phyloP scores from a whole-genome alignment of 2,888 invertebrate genomes.

The Phrixothrix hirtus region DNA sequence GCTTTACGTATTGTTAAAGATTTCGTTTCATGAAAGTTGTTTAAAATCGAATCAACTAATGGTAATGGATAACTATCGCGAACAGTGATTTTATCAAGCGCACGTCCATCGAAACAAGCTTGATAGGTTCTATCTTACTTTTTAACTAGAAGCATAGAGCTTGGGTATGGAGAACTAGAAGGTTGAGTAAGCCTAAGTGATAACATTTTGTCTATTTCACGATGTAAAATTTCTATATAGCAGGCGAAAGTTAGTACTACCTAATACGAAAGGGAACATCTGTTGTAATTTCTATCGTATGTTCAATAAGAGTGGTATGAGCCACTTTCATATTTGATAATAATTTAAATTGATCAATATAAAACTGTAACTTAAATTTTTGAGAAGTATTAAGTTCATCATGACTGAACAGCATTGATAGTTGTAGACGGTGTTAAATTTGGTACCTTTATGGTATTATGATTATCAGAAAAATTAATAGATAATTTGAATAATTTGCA shows the following conservation, averaged over 20 bases:
- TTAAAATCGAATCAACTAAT: slow-evolving; percentile 1
- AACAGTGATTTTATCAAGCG: background rate
- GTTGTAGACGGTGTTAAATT: no score
- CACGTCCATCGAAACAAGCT: background rate
- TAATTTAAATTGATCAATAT: no score
- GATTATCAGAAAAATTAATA: no score
- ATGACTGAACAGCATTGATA: no score
- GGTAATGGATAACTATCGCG: background rate
- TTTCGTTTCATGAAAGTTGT: background rate
- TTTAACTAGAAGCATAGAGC: background rate
- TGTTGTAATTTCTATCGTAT: no score
- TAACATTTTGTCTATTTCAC: background rate
- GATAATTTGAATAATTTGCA: no score
- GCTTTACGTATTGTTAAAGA: background rate
- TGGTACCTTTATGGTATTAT: no score
- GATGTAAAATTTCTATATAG: background rate
- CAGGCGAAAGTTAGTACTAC: background rate
- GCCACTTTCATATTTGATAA: no score
- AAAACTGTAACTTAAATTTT: no score
- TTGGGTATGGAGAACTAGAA: background rate
- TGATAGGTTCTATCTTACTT: background rate
- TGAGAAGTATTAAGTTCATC: no score
- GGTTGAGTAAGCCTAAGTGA: background rate
- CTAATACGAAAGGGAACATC: background rate
- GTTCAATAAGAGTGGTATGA: no score